phyloP scores from a whole-genome alignment of 2,797 vertebrate genomes.

The Kryptopterus vitreolus region DNA sequence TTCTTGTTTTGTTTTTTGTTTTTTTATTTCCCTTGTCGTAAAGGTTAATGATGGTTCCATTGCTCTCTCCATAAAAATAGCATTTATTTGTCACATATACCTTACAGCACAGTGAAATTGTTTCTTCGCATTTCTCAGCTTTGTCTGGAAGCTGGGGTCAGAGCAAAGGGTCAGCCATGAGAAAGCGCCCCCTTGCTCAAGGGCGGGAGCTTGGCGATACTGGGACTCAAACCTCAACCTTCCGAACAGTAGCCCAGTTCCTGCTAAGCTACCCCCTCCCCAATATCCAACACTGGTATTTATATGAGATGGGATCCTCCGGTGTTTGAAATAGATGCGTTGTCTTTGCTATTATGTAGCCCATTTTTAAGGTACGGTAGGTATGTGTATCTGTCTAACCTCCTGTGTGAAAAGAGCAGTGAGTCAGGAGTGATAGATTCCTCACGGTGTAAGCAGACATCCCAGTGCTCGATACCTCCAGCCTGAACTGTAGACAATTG shows the following conservation, averaged over 20 bases:
- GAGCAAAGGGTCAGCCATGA: no score
- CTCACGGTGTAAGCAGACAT: slow-evolving; percentile 49
- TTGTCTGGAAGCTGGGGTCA: no score
- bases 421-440: slow-evolving; percentile 54
- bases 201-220: no score
- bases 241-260: no score
- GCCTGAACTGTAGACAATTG: slow-evolving; percentile 17
- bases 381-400: not conserved
- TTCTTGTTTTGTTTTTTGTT: not conserved
- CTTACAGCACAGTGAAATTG: no score
- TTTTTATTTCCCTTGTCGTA: not conserved
- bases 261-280: no score
- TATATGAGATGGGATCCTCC: not conserved
- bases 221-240: no score
- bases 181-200: no score
- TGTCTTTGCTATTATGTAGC: slow-evolving; percentile 8
- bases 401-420: slow-evolving; percentile 32
- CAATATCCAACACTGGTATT: slow-evolving; percentile 12
- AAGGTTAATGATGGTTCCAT: no score
- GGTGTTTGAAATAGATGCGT: not conserved
- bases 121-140: no score
- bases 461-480: slow-evolving; percentile 19
- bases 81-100: no score
- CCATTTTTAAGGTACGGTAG: slow-evolving; percentile 4
- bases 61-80: no score